phyloP scores from a whole-genome alignment of 2,113 vertebrate genomes.

The Brachypteracias leptosomus region DNA sequence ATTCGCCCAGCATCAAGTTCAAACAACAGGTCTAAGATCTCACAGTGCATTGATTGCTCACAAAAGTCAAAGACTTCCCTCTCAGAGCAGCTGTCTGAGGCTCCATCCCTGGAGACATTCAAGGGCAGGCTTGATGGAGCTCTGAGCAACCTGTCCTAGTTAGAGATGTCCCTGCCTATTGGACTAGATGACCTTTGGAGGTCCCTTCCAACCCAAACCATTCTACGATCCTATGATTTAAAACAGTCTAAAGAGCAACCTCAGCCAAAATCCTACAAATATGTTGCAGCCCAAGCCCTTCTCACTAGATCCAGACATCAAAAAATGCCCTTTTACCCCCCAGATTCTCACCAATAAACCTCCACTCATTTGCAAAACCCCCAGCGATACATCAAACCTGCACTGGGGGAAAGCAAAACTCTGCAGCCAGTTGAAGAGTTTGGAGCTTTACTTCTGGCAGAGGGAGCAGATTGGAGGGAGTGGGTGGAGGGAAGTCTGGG shows the following conservation, averaged over 20 bases:
- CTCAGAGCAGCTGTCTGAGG: neutral
- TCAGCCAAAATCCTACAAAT: neutral
- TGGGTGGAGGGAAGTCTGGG: constrained; percentile 60
- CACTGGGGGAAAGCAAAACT: constrained; percentile 49
- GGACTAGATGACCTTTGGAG: no score
- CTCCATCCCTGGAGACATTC: no score
- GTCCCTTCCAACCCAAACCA: no score
- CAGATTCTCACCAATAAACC: neutral
- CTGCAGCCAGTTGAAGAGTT: constrained; percentile 45
- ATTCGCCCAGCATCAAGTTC: neutral
- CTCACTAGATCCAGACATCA: neutral
- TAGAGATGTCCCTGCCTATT: no score
- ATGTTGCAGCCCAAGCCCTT: neutral
- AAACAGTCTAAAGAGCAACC: neutral
- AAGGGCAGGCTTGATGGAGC: no score
- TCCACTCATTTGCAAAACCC: neutral
- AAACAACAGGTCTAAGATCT: neutral
- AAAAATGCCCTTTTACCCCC: neutral
- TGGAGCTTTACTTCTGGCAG: constrained; percentile 53
- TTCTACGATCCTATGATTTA: no score
- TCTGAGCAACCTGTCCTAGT: no score
- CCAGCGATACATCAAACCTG: constrained; percentile 5
- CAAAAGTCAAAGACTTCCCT: neutral
- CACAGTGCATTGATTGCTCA: neutral
- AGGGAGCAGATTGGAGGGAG: constrained; percentile 59